phyloP scores from a whole-genome alignment of 2,888 invertebrate species.

The Tiphia femorata region DNA sequence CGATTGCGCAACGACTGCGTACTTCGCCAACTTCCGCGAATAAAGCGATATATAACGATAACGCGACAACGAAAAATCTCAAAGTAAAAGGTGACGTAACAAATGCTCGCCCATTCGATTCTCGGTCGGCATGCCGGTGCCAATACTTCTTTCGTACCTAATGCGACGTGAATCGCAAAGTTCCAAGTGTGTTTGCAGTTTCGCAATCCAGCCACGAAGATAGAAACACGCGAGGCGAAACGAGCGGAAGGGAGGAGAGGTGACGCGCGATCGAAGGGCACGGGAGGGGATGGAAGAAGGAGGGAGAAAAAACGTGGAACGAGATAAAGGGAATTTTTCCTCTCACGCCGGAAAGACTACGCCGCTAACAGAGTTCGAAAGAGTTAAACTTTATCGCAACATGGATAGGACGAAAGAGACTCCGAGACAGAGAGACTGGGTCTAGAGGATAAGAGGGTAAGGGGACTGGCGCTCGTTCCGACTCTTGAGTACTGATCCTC shows the following conservation, averaged over 20 bases:
- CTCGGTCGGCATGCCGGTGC: too few species aligned
- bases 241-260: background rate
- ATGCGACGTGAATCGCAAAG: background rate
- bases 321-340: slow-evolving; percentile 49
- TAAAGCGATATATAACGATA: too few species aligned
- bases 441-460: slow-evolving; percentile 18
- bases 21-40: too few species aligned
- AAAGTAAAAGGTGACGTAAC: too few species aligned
- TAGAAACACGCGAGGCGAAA: slow-evolving; percentile 7
- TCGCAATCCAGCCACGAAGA: slow-evolving; percentile 8
- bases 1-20: too few species aligned
- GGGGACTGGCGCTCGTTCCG: slow-evolving; percentile 32
- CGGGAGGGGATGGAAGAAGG: background rate
- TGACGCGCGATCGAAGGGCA: slow-evolving; percentile 2
- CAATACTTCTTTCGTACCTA: too few species aligned
- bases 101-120: too few species aligned
- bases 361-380: slow-evolving; percentile 54
- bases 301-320: slow-evolving; percentile 23
- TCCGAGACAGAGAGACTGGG: too few species aligned
- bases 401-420: too few species aligned
- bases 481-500: too few species aligned
- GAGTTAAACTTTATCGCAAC: slow-evolving; percentile 53
- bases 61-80: too few species aligned
- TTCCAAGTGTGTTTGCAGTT: background rate
- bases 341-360: slow-evolving; percentile 41